phyloP scores from a whole-genome alignment of 1,140 invertebrate genomes.

The Scaptomyza hsui region DNA sequence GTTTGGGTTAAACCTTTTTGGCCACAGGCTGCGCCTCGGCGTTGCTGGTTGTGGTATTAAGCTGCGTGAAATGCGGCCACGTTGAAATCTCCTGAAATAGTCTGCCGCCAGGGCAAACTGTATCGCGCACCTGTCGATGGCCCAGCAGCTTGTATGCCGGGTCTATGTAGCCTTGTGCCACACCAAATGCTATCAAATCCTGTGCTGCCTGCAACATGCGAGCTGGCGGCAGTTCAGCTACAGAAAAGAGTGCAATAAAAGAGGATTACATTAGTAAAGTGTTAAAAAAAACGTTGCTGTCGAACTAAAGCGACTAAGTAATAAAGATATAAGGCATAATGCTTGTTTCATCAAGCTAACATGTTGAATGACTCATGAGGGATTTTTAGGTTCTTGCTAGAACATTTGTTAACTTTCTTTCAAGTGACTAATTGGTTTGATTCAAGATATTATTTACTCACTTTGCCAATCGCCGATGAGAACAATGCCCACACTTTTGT shows the following conservation, averaged over 20 bases:
- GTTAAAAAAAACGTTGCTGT: background rate
- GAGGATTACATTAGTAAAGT: background rate
- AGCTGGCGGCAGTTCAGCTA: conserved; percentile 86
- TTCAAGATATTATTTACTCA: too few species aligned
- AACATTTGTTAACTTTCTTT: too few species aligned
- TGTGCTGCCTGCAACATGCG: conserved; percentile 86
- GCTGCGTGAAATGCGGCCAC: conserved; percentile 87
- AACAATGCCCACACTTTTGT: conserved; percentile 89
- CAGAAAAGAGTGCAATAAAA: conserved; percentile 28
- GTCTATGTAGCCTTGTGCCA: conserved; percentile 86
- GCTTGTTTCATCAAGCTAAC: too few species aligned
- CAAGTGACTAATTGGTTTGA: too few species aligned
- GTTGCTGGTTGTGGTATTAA: conserved; percentile 17
- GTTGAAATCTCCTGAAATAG: conserved; percentile 87
- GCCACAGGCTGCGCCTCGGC: conserved; percentile 14
- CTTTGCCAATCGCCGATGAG: conserved; percentile 89
- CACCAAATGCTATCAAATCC: conserved; percentile 87
- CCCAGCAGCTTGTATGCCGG: conserved; percentile 88
- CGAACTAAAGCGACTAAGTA: too few species aligned
- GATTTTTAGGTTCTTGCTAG: too few species aligned
- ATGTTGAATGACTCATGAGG: too few species aligned
- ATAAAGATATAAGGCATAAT: background rate
- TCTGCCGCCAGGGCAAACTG: conserved; percentile 88
- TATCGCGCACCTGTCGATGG: conserved; percentile 88
- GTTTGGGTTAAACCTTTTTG: conserved; percentile 24